Base-by-base conservation (phyloP, 2,797 vertebrate genomes). In the Borostomias antarcticus region DNA sequence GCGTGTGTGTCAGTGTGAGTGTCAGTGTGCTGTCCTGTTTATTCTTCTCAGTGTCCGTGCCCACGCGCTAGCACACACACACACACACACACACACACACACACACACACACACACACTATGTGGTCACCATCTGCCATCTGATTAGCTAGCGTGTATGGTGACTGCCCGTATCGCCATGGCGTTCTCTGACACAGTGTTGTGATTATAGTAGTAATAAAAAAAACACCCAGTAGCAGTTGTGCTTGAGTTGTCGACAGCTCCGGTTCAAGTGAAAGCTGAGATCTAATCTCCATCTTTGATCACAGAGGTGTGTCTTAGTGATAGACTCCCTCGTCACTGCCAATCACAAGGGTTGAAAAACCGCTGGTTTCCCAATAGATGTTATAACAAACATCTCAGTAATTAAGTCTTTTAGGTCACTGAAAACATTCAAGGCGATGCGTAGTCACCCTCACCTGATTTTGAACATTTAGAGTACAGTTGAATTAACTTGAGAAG, bases 341-440 rank as follows among this genome's bases (percentile, higher is more conserved):
- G 52, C n/a, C 29, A 17, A 54, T 54, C 62, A 54, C 50, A 50
- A 50, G 62, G 33, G 15, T n/a, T 6, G 26, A 29, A 10, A 23
- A 29, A 56, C 32, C 63, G 11, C 3, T 56, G 37, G 26, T 45
- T 57, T 26, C 51, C 26, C n/a, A 29, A 19, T 15, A 15, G 35
- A 51, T 35, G 43, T 26, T 8, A 43, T 33, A 15, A 33, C 28
- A 23, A 30, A 50, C 29, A 57, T 19, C 30, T 32, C 45, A 32
- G 17, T 28, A 37, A 19, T 23, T 57, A 57, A 25, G 7, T 45
- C 7, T 21, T 61, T 61, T 29, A 11, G 50, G 32, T 43, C 19
- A 35, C 7, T 62, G n/a, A 23, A 51, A 51, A 25, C 10, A 45
- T 37, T 47, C n/a, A 21, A 4, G 2, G 52, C 15, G 8, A n/a